These are phyloP conservation scores for Tapirus terrestris DNA, from an alignment of 2,113 vertebrate genomes.

Conservation along the genomic window DNA sequence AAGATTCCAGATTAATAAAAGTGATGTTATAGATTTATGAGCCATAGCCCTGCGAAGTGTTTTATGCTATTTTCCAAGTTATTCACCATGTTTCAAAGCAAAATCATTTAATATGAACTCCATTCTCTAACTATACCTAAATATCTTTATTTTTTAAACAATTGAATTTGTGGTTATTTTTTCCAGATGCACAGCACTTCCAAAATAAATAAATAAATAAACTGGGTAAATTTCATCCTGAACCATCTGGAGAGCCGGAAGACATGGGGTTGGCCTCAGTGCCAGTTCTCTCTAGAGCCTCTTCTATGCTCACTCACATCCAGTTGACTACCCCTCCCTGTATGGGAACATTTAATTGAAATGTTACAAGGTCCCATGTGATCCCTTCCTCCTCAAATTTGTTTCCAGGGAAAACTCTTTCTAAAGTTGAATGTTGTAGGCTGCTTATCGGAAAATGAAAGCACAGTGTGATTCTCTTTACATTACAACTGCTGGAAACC, in stretches of 20 bases:
- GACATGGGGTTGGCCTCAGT: slow-evolving; percentile 49
- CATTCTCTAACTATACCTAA: slow-evolving; percentile 70
- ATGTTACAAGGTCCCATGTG: slow-evolving; percentile 63
- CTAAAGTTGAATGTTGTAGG: slow-evolving; percentile 18
- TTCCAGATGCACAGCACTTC: slow-evolving; percentile 75
- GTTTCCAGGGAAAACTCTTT: slow-evolving; percentile 60
- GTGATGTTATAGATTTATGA: slow-evolving; percentile 69
- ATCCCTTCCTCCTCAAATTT: slow-evolving; percentile 59
- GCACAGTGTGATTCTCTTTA: not conserved
- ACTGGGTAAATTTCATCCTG: slow-evolving; percentile 58
- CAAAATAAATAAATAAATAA: not conserved
- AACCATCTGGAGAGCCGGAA: slow-evolving; percentile 72
- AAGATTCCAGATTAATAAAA: slow-evolving; percentile 80
- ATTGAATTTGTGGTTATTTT: slow-evolving; percentile 75
- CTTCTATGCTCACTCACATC: slow-evolving; percentile 57
- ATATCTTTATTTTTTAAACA: slow-evolving; percentile 76
- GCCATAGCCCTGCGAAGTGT: slow-evolving; percentile 51
- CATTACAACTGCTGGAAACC: slow-evolving; percentile 31
- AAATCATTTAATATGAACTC: slow-evolving; percentile 72
- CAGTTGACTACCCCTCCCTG: slow-evolving; percentile 52
- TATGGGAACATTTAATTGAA: slow-evolving; percentile 68
- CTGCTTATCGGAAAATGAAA: slow-evolving; percentile 61
- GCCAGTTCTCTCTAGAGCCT: slow-evolving; percentile 64
- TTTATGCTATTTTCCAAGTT: slow-evolving; percentile 72
- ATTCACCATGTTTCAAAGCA: slow-evolving; percentile 78